Evolutionary conservation across 2,888 invertebrate genomes (phyloP), one percentile per base, ranked within the genome.

Genomic region (Boloria selene): DNA sequence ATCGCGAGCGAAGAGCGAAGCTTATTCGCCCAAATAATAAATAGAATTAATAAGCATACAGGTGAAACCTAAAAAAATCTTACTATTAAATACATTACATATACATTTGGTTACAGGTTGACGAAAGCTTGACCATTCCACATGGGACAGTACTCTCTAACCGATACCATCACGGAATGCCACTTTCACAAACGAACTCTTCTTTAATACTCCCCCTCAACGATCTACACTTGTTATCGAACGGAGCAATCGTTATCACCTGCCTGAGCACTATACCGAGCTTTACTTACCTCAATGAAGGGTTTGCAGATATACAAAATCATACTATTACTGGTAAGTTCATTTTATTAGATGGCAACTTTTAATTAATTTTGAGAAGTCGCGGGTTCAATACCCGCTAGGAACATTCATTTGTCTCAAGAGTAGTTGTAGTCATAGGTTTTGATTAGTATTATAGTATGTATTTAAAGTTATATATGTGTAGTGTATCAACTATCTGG

Each of bases 231-330:
- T 93, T 94, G 68, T 94, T 93, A 58, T 94, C 93, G 59, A 95
- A 95, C 81, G 95, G 95, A 64, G 93, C 94, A 51, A 92, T 96
- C 72, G 94, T 95, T 75, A 93, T 96, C 77, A 96, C 95, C 71
- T 96, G 96, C 79, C 88, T 96, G 72, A 94, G 96, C 74, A 96
- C 96, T 64, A 96, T 96, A 78, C 96, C 96, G 0, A 94, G 95
- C 75, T 95, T 95, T 74, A 94, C 95, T 2, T 94, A 93, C 62
- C 87, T 93, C 58, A 94, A 93, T 44, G 95, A 95, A 73, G 93
- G 94, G 53, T 96, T 95, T 75, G 96, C 96, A 55, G 96, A 96
- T 83, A 92, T 95, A 54, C 94, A 95, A 82, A 95, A 94, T 68
- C 93, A 94, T 77, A 95, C 95, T 22, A 94, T 95, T 59, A 93